Evolutionary conservation across 2,888 invertebrate species (phyloP).

Genomic region (Callimorpha dominula): DNA sequence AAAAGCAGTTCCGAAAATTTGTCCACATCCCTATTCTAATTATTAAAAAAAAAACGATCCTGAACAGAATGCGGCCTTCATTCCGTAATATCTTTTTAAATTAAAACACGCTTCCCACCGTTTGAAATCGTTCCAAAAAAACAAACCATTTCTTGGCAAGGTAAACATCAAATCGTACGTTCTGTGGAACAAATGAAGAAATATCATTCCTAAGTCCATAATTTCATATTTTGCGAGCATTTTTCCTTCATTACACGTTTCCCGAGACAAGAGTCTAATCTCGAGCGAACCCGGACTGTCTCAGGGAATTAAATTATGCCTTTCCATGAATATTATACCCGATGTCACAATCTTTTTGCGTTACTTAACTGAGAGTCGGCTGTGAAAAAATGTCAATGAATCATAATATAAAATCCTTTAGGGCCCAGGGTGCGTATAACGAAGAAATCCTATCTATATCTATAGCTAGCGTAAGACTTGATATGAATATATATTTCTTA

Average conservation of each 20-base stretch:
- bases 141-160: constrained; percentile 28
- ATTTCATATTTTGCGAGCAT: constrained; percentile 75
- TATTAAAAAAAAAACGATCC: too few relatives aligned
- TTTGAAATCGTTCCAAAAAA: constrained; percentile 32
- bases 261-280: constrained; percentile 78
- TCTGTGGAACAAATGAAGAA: constrained; percentile 61
- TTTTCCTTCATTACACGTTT: constrained; percentile 79
- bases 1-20: too few relatives aligned
- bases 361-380: constrained; percentile 65
- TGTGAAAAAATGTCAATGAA: constrained; percentile 69
- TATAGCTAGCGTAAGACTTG: background rate
- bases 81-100: constrained; percentile 23
- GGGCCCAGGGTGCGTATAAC: constrained; percentile 34
- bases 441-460: background rate
- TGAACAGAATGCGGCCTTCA: too few relatives aligned
- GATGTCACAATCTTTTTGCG: constrained; percentile 76
- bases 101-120: constrained; percentile 34
- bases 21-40: too few relatives aligned
- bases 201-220: constrained; percentile 71
- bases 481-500: constrained; percentile 35
- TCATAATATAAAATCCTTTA: constrained; percentile 60
- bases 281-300: constrained; percentile 71
- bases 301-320: constrained; percentile 81
- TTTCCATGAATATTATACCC: constrained; percentile 85
- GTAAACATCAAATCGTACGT: constrained; percentile 45